phyloP scores from a whole-genome alignment of 2,797 vertebrate genomes.

The Xenops minutus region DNA sequence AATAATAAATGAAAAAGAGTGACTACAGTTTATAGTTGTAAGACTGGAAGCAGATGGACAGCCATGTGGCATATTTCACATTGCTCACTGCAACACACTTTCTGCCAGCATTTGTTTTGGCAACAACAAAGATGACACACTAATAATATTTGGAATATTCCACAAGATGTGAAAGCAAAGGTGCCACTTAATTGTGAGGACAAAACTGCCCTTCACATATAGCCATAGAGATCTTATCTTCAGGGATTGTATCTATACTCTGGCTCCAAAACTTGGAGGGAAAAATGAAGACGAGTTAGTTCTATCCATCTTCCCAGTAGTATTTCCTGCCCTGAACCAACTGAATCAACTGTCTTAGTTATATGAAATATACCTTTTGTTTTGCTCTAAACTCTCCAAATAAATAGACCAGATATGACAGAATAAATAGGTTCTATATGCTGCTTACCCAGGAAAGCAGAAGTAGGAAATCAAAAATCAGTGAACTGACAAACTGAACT shows the following conservation, averaged over 20 bases:
- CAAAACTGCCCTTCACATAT: not conserved
- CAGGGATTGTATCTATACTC: not conserved
- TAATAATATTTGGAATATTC: constrained; percentile 18
- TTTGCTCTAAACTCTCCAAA: not conserved
- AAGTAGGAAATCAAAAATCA: not conserved
- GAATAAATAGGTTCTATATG: not conserved
- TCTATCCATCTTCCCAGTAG: not conserved
- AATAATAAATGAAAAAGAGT: not conserved
- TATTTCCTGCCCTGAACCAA: not conserved
- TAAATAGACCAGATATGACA: not conserved
- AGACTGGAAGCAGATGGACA: constrained; percentile 32
- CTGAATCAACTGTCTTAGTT: not conserved
- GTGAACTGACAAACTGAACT: not conserved
- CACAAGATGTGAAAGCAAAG: not conserved
- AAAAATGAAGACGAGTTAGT: not conserved
- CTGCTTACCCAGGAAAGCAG: not conserved
- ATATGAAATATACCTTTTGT: not conserved
- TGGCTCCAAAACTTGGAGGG: not conserved
- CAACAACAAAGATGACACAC: not conserved
- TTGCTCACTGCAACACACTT: not conserved
- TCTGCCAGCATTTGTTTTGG: not conserved
- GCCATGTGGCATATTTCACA: not conserved
- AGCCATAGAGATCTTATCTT: not conserved
- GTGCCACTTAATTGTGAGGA: not conserved
- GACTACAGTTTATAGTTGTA: not conserved